Evolutionary conservation across 2,113 vertebrate genomes (phyloP).

Genomic region (Sterrhoptilus dennistouni): DNA sequence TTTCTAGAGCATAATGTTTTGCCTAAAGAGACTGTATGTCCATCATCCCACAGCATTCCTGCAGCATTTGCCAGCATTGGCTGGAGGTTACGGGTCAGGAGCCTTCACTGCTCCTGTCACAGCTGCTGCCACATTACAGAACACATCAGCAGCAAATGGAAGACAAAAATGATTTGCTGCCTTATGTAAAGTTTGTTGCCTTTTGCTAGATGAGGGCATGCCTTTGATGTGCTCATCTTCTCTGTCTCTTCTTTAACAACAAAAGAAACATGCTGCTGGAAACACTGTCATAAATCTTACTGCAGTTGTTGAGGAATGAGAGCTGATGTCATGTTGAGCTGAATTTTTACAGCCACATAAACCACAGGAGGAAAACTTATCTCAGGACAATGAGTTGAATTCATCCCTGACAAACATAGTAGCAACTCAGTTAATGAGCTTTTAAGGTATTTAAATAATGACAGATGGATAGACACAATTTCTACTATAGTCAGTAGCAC

Average conservation of each 20-base stretch:
- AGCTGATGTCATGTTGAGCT: not conserved
- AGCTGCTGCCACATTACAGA: not conserved
- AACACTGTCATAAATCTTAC: constrained; percentile 1
- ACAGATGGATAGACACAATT: not conserved
- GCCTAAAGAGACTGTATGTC: not conserved
- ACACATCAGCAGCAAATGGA: not conserved
- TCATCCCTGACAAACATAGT: not conserved
- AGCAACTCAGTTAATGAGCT: not conserved
- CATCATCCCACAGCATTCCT: not conserved
- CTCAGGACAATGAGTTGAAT: not conserved
- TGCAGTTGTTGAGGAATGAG: not conserved
- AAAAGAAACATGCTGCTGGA: constrained; percentile 1
- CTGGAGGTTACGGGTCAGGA: not conserved
- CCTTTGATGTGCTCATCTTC: not conserved
- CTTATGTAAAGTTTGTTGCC: not conserved
- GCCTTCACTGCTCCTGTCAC: not conserved
- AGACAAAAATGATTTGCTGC: not conserved
- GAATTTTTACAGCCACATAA: not conserved
- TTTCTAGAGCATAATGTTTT: not conserved
- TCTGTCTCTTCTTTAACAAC: constrained; percentile 7
- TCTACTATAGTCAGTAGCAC: not conserved
- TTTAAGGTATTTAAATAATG: not conserved
- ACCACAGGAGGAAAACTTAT: not conserved
- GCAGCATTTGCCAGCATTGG: not conserved
- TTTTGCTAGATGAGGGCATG: not conserved